Evolutionary conservation across 2,113 vertebrate genomes (phyloP).

Genomic region (Plecturocebus donacophilus): DNA sequence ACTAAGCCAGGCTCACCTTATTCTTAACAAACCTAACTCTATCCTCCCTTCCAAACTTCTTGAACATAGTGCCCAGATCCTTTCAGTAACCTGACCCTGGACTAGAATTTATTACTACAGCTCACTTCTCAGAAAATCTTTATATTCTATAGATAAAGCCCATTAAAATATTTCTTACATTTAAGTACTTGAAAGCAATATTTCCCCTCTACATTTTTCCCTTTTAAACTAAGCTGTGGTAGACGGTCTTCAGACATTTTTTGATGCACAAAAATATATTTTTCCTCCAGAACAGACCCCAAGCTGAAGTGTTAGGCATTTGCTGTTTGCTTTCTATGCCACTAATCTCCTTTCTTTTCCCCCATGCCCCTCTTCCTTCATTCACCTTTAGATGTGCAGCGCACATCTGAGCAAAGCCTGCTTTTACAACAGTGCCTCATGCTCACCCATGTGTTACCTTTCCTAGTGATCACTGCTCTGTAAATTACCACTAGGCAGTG

Average conservation of each 20-base stretch:
- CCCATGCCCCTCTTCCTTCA: not conserved
- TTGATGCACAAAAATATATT: not conserved
- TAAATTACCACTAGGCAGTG: not conserved
- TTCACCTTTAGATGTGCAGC: not conserved
- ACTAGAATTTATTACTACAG: not conserved
- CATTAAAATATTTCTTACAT: conserved; percentile 1
- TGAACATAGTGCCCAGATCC: not conserved
- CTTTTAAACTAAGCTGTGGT: not conserved
- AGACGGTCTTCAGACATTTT: not conserved
- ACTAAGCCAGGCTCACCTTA: not conserved
- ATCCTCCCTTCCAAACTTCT: not conserved
- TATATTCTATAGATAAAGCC: conserved; percentile 12
- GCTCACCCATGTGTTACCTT: not conserved
- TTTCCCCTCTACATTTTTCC: not conserved
- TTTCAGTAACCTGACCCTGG: not conserved
- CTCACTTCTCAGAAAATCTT: not conserved
- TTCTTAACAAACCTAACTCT: not conserved
- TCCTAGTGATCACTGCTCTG: not conserved
- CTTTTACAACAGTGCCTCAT: not conserved
- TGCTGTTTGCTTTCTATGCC: not conserved
- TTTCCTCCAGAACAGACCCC: not conserved
- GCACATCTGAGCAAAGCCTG: not conserved
- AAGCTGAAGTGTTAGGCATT: not conserved
- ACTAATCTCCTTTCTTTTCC: not conserved
- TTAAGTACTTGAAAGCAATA: conserved; percentile 8